These are phyloP conservation scores for Pao palembangensis DNA, from an alignment of 2,113 vertebrate species.

Conservation along the genomic window DNA sequence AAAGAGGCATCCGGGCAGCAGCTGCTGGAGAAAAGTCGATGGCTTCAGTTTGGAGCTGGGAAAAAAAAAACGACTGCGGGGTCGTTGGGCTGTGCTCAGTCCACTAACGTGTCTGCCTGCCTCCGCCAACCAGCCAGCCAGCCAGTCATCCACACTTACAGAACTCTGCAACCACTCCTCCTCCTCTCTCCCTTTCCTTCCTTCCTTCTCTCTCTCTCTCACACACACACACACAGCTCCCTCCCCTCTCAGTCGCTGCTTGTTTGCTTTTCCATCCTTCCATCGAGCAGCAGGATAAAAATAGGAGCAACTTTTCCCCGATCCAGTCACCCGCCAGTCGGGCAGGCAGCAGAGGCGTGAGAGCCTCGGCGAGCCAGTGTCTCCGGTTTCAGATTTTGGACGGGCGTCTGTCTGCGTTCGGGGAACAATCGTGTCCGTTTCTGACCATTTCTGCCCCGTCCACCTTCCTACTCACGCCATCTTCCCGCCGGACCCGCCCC, in stretches of 20 bases:
- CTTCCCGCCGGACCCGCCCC: conserved; percentile 1
- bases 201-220: conserved; percentile 15
- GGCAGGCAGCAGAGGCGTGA: conserved; percentile 9
- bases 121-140: conserved; percentile 30
- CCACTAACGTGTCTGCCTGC: conserved; percentile 26
- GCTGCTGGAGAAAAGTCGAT: conserved; percentile 1
- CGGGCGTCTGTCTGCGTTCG: conserved; percentile 21
- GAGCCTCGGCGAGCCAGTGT: not conserved
- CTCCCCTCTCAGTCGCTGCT: conserved; percentile 44
- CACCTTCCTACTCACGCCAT: not conserved
- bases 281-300: conserved; percentile 62
- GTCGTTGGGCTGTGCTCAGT: conserved; percentile 14
- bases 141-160: conserved; percentile 43
- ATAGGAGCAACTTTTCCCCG: conserved; percentile 55
- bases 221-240: conserved; percentile 2
- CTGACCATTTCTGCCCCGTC: not conserved
- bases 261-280: conserved; percentile 60
- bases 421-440: conserved; percentile 2
- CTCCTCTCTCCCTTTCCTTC: conserved; percentile 23
- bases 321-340: conserved; percentile 38
- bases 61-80: not conserved
- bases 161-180: conserved; percentile 58
- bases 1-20: conserved; percentile 24
- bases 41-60: not conserved
- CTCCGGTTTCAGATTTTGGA: conserved; percentile 42